phyloP scores from a whole-genome alignment of 2,797 vertebrate species.

The Clangula hyemalis region DNA sequence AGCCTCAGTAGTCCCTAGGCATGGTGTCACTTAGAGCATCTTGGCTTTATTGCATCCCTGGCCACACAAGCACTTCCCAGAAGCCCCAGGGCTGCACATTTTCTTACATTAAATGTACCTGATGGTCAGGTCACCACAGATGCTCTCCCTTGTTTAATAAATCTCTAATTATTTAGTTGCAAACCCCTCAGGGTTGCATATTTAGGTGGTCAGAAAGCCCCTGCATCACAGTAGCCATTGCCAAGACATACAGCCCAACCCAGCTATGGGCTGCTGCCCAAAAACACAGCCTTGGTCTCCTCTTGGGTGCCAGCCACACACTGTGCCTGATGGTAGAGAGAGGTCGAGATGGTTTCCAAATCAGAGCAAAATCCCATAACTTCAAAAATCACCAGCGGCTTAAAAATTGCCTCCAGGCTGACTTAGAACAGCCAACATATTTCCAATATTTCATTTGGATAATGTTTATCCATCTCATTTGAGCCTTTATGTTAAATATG shows the following conservation, averaged over 20 bases:
- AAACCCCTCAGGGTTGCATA: background rate
- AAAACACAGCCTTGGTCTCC: background rate
- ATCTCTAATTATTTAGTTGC: background rate
- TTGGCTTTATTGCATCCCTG: background rate
- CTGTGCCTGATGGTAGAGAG: background rate
- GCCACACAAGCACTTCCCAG: background rate
- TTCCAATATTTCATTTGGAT: conserved; percentile 17
- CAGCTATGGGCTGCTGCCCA: background rate
- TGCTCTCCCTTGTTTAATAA: background rate
- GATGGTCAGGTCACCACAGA: background rate
- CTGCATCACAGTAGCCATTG: background rate
- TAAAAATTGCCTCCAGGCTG: background rate
- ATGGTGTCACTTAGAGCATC: background rate
- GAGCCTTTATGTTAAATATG: conserved; percentile 11
- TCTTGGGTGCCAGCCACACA: background rate
- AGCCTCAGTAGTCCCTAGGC: background rate
- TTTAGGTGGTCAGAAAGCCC: background rate
- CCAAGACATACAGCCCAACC: background rate
- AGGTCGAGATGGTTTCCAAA: background rate
- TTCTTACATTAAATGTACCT: background rate
- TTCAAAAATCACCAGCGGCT: background rate
- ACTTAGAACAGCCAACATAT: conserved; percentile 3
- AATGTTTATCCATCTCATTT: conserved; percentile 32
- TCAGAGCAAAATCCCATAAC: background rate
- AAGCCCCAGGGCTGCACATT: background rate